Percentiles rank a stretch among this genome's conserved stretches.
phyloP scores from a whole-genome alignment of 2,113 vertebrate species.

The Mystacornis crossleyi region DNA sequence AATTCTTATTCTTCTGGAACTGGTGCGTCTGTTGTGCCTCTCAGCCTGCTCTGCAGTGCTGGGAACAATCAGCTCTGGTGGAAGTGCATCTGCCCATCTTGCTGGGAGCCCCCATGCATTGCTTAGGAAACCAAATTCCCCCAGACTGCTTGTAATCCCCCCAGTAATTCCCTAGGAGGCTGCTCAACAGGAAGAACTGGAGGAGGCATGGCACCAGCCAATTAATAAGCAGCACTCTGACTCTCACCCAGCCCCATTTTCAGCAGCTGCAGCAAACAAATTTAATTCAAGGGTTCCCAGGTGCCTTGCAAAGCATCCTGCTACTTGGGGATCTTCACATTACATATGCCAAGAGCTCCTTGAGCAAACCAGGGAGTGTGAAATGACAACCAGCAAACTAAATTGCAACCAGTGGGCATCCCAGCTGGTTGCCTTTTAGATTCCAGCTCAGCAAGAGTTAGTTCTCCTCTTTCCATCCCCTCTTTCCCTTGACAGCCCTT shows the following conservation, averaged over 20 bases:
- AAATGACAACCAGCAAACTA: not conserved
- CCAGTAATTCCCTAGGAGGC: not conserved
- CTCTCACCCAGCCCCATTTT: not conserved
- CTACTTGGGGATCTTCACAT: not conserved
- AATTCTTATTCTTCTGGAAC: conserved; percentile 47
- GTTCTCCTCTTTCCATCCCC: not conserved
- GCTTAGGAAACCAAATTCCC: not conserved
- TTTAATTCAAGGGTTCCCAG: conserved; percentile 27
- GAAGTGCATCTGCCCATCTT: not conserved
- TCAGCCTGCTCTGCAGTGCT: not conserved
- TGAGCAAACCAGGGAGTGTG: not conserved
- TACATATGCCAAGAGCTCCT: not conserved
- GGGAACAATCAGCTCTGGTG: not conserved
- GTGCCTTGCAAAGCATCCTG: conserved; percentile 3
- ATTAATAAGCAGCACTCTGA: conserved; percentile 17
- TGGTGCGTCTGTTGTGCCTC: not conserved
- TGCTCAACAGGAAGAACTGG: not conserved
- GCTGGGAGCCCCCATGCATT: not conserved
- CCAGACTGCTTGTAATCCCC: not conserved
- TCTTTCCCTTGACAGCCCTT: not conserved
- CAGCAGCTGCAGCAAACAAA: conserved; percentile 20
- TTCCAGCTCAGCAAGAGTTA: not conserved
- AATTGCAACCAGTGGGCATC: not conserved
- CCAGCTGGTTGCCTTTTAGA: not conserved
- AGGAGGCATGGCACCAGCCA: not conserved